Conservation (phyloP, 2,888 invertebrate genomes). For the Lasioglossum marginatum region DNA sequence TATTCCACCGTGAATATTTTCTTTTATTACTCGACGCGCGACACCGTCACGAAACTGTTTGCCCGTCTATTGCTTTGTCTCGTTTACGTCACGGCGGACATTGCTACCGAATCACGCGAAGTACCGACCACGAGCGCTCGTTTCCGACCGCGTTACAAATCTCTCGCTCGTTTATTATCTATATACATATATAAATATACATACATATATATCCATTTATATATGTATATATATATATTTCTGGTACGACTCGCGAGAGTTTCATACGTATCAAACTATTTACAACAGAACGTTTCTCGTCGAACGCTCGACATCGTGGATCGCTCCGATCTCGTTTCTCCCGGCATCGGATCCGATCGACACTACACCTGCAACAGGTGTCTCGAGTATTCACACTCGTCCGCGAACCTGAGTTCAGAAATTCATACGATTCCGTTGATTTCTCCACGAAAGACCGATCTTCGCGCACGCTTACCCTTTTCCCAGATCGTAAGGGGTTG, state of each 20-base stretch:
- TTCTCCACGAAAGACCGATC: slow-evolving; percentile 6
- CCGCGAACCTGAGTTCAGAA: slow-evolving; percentile 18
- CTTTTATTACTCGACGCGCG: slow-evolving; percentile 61
- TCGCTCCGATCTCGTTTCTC: slow-evolving; percentile 11
- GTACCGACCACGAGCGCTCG: slow-evolving; percentile 45
- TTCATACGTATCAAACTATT: slow-evolving; percentile 70
- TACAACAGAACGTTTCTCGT: slow-evolving; percentile 72
- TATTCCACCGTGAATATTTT: slow-evolving; percentile 71
- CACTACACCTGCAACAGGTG: not conserved
- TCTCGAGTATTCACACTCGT: slow-evolving; percentile 6
- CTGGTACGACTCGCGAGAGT: slow-evolving; percentile 43
- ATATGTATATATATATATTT: not conserved
- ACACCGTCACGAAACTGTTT: slow-evolving; percentile 29
- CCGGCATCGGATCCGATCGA: not conserved
- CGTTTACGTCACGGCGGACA: slow-evolving; percentile 50
- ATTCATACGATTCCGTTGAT: slow-evolving; percentile 11
- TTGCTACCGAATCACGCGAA: slow-evolving; percentile 41
- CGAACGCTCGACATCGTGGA: slow-evolving; percentile 25
- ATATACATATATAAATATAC: not conserved
- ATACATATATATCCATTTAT: not conserved
- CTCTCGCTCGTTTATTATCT: slow-evolving; percentile 32
- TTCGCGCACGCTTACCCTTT: slow-evolving; percentile 6
- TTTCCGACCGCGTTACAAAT: slow-evolving; percentile 31
- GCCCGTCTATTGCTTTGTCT: slow-evolving; percentile 58
- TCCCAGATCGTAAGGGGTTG: not conserved